Evolutionary conservation across 2,797 vertebrate genomes (phyloP).

Genomic region (Esox masquinongy): DNA sequence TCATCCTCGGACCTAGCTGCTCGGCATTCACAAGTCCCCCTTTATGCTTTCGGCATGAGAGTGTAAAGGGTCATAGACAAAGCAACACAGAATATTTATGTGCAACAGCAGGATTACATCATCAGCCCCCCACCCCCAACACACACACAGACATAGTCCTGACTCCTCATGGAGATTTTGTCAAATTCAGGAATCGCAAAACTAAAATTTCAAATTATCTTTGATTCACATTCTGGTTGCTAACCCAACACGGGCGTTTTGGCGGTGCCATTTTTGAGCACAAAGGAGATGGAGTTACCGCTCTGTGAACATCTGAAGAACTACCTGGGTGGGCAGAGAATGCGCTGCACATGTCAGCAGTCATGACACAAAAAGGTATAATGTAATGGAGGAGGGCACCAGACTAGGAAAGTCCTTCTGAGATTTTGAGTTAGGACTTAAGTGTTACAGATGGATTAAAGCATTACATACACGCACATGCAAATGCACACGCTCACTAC

Average conservation of each 20-base stretch:
- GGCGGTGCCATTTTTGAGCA: slow-evolving; percentile 48
- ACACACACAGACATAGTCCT: not conserved
- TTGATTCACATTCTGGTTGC: slow-evolving; percentile 22
- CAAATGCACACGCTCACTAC: slow-evolving; percentile 1
- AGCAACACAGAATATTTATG: slow-evolving; percentile 20
- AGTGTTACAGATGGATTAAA: not conserved
- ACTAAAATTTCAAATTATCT: slow-evolving; percentile 12
- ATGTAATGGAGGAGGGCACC: slow-evolving; percentile 23
- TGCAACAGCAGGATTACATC: slow-evolving; percentile 16
- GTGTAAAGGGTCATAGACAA: slow-evolving; percentile 34
- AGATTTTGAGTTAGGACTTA: not conserved
- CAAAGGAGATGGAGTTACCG: slow-evolving; percentile 60
- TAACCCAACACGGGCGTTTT: slow-evolving; percentile 34
- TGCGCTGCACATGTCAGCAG: slow-evolving; percentile 39
- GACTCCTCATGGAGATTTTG: not conserved
- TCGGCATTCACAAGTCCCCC: slow-evolving; percentile 33
- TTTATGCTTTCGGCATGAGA: slow-evolving; percentile 36
- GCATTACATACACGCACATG: slow-evolving; percentile 10
- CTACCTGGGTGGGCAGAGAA: slow-evolving; percentile 66
- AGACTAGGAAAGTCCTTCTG: slow-evolving; percentile 34
- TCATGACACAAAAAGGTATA: slow-evolving; percentile 29
- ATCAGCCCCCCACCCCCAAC: not conserved
- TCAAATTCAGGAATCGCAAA: slow-evolving; percentile 14
- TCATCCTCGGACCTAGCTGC: slow-evolving; percentile 31
- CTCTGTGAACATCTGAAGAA: slow-evolving; percentile 48